phyloP scores from a whole-genome alignment of 2,797 vertebrate species.

The Catostomus latipinnis region DNA sequence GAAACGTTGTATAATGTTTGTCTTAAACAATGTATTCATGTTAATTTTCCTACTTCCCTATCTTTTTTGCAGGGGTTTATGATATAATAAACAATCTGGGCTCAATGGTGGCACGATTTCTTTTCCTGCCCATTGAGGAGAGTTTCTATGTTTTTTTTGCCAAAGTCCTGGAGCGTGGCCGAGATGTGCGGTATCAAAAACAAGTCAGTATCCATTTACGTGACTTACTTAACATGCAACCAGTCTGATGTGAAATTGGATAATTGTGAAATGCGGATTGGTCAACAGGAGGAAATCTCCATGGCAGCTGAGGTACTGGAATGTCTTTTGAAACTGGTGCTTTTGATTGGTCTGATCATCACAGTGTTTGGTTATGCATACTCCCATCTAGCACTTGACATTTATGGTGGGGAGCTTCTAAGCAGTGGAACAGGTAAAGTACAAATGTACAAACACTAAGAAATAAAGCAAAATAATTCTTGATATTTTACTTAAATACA shows the following conservation, averaged over 20 bases:
- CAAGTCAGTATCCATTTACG: conserved; percentile 75
- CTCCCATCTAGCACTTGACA: conserved; percentile 91
- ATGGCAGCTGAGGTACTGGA: conserved; percentile 88
- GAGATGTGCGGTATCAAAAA: conserved; percentile 81
- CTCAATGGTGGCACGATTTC: conserved; percentile 95
- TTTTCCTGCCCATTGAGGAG: conserved; percentile 95
- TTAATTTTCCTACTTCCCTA: not conserved
- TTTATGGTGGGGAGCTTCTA: conserved; percentile 92
- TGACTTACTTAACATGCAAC: not conserved
- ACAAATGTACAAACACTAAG: not conserved
- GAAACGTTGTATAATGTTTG: not conserved
- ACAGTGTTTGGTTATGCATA: conserved; percentile 92
- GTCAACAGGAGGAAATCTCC: conserved; percentile 85
- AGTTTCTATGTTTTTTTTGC: conserved; percentile 98
- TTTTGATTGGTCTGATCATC: conserved; percentile 91
- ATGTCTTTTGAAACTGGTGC: conserved; percentile 90
- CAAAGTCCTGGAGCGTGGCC: conserved; percentile 91
- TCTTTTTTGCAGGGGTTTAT: conserved; percentile 82
- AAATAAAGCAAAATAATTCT: not conserved
- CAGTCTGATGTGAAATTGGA: not conserved
- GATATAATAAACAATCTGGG: conserved; percentile 96
- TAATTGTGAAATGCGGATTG: conserved; percentile 44
- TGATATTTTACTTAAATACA: not conserved
- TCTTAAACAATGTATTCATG: not conserved
- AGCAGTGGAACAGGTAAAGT: conserved; percentile 89